A percentile compares a stretch with the other conserved stretches of the same genome.
Conservation (phyloP, 2,797 vertebrate genomes). For the Aphelocoma californica region DNA sequence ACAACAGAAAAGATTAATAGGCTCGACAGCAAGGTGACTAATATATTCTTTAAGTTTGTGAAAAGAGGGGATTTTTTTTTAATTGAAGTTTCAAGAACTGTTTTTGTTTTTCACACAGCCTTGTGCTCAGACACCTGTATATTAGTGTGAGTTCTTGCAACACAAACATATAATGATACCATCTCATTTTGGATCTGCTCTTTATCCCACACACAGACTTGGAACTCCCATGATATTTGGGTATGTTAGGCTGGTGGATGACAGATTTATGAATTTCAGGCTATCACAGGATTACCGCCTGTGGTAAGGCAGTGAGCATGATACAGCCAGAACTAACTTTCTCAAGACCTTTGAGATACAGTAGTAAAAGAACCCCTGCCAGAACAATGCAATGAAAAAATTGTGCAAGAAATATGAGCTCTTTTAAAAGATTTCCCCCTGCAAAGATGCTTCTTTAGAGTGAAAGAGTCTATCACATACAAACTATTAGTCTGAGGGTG, state of each 20-base stretch:
- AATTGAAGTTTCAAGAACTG: neutral
- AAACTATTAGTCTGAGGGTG: neutral
- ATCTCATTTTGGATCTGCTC: neutral
- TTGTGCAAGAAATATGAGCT: neutral
- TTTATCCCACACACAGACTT: neutral
- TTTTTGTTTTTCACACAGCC: neutral
- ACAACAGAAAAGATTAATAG: neutral
- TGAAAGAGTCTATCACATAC: too few species aligned
- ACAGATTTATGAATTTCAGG: slow-evolving; percentile 4
- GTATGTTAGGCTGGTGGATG: neutral
- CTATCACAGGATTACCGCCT: neutral
- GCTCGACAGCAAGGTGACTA: neutral
- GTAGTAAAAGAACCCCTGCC: neutral
- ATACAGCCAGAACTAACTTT: neutral
- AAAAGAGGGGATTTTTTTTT: neutral
- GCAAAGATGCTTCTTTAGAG: neutral
- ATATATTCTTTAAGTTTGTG: neutral
- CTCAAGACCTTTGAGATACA: neutral
- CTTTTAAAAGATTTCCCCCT: neutral
- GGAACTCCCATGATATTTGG: neutral
- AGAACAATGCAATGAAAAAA: neutral
- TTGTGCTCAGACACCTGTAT: neutral
- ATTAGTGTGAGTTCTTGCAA: neutral
- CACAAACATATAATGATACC: neutral
- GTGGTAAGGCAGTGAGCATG: neutral